phyloP scores from a whole-genome alignment of 2,797 vertebrate species.

The Gobio occitaniae region DNA sequence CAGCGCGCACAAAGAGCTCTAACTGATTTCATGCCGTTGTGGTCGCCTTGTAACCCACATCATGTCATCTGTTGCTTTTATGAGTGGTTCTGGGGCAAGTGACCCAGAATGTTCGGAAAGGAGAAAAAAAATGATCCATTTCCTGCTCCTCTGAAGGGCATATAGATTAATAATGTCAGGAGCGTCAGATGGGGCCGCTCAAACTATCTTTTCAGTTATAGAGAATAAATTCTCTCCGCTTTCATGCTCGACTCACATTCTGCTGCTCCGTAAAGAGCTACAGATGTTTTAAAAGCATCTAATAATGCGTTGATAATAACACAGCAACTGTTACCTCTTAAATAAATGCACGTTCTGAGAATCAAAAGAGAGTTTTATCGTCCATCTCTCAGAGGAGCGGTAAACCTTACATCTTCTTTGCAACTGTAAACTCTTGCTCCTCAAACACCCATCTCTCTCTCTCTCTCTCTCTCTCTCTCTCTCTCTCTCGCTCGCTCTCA shows the following conservation, averaged over 20 bases:
- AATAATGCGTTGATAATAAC: slow-evolving; percentile 24
- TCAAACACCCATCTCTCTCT: slow-evolving; percentile 16
- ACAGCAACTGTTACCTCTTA: slow-evolving; percentile 9
- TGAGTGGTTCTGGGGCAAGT: slow-evolving; percentile 45
- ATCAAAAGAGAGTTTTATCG: slow-evolving; percentile 38
- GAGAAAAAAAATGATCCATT: slow-evolving; percentile 18
- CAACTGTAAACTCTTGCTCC: slow-evolving; percentile 12
- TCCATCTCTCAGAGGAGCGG: slow-evolving; percentile 26
- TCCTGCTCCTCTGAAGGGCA: slow-evolving; percentile 41
- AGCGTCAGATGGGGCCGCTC: not conserved
- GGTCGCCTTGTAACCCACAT: slow-evolving; percentile 38
- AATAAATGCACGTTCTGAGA: not conserved
- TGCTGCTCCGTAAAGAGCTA: slow-evolving; percentile 2
- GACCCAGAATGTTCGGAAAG: slow-evolving; percentile 34
- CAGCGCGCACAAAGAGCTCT: not conserved
- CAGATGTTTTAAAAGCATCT: slow-evolving; percentile 19
- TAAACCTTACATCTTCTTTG: slow-evolving; percentile 8
- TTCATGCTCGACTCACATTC: slow-evolving; percentile 5
- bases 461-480: not conserved
- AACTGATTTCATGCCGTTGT: slow-evolving; percentile 22
- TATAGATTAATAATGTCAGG: slow-evolving; percentile 52
- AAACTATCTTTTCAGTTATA: slow-evolving; percentile 4
- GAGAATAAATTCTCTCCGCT: slow-evolving; percentile 4
- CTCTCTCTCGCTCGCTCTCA: not conserved
- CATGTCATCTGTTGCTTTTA: slow-evolving; percentile 48